Conservation (phyloP, 2,113 vertebrate genomes). For the Lipophrys pholis region DNA sequence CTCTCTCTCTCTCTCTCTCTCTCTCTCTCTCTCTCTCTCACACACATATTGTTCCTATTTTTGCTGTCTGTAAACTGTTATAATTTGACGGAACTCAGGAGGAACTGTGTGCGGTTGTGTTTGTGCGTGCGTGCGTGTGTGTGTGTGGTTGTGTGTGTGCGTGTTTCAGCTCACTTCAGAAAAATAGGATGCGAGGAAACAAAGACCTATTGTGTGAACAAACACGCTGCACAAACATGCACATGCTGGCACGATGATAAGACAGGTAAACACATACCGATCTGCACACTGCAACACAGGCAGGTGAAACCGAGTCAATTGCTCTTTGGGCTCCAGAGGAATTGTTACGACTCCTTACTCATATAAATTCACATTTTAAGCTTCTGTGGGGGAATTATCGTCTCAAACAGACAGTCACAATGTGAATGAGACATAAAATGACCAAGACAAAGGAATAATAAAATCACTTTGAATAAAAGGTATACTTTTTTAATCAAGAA, state of each 20-base stretch:
- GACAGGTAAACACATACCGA: slow-evolving; percentile 46
- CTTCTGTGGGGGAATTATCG: too few species aligned
- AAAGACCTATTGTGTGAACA: slow-evolving; percentile 74
- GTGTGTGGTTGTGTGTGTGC: slow-evolving; percentile 13
- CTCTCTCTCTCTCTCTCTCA: slow-evolving; percentile 13
- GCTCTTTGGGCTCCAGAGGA: neutral
- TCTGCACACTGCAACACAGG: neutral
- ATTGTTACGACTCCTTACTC: too few species aligned
- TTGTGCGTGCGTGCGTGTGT: too few species aligned
- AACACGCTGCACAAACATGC: slow-evolving; percentile 64
- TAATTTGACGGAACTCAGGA: slow-evolving; percentile 75
- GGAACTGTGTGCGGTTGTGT: slow-evolving; percentile 3
- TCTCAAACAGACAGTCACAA: too few species aligned
- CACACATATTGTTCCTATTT: slow-evolving; percentile 94
- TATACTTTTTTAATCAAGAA: too few species aligned
- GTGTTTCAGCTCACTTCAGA: slow-evolving; percentile 59
- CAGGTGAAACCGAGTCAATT: slow-evolving; percentile 27
- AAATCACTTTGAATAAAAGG: too few species aligned
- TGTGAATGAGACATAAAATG: too few species aligned
- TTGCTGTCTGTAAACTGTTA: slow-evolving; percentile 79
- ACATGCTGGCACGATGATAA: slow-evolving; percentile 55
- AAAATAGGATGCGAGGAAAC: slow-evolving; percentile 76
- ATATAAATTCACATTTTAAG: too few species aligned
- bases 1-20: slow-evolving; percentile 55
- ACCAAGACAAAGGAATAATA: too few species aligned